Evolutionary conservation across 92 coral and sea anemone species (phyloP).

Genomic region (Micromussa lordhowensis): DNA sequence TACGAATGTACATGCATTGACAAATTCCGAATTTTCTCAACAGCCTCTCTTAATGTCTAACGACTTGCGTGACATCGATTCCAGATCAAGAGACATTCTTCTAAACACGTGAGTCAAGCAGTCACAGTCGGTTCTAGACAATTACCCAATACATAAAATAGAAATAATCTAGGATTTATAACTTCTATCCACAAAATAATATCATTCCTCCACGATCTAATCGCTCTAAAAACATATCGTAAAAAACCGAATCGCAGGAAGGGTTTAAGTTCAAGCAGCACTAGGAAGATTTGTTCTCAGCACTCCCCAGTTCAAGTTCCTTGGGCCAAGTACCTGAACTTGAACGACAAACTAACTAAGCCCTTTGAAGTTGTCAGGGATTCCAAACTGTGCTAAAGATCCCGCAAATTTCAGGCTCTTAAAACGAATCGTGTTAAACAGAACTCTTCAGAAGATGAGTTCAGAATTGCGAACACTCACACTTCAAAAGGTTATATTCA

Average conservation of each 20-base stretch:
- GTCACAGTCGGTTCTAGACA: not conserved
- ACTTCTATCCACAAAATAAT: too few species aligned
- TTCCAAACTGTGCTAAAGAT: not conserved
- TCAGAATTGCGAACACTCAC: not conserved
- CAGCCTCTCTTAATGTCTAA: constrained; percentile 98
- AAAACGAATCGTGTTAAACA: not conserved
- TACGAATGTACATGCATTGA: not conserved
- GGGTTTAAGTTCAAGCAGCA: too few species aligned
- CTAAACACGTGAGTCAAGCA: constrained; percentile 77
- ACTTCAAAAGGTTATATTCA: not conserved
- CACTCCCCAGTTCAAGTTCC: too few species aligned
- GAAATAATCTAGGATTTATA: too few species aligned
- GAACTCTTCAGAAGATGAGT: not conserved
- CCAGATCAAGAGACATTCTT: constrained; percentile 85
- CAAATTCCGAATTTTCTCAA: not conserved
- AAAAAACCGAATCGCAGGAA: too few species aligned
- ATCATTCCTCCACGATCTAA: too few species aligned
- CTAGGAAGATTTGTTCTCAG: too few species aligned
- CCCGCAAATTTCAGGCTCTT: not conserved
- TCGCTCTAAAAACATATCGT: too few species aligned
- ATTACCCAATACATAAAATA: not conserved
- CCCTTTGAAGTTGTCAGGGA: too few species aligned
- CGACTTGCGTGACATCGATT: constrained; percentile 84
- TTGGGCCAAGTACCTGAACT: too few species aligned
- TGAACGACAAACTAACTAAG: too few species aligned